These are phyloP conservation scores for Centropus bengalensis DNA, from an alignment of 2,113 vertebrate species.

Conservation along the genomic window DNA sequence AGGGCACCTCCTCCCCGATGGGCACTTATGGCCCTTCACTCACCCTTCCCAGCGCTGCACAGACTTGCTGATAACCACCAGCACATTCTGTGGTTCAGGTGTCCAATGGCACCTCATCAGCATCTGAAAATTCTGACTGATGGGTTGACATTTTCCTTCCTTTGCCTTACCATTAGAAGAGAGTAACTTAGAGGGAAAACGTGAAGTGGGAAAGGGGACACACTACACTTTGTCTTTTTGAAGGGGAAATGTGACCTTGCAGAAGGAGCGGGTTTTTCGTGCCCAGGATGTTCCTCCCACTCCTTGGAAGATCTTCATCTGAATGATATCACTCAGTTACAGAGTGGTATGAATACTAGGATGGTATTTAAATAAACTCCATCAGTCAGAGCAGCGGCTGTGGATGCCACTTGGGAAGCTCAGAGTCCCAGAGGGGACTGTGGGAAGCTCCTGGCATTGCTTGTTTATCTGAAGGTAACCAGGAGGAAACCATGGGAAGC, in stretches of 20 bases:
- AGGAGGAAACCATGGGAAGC: neutral
- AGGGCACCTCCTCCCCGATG: conserved; percentile 52
- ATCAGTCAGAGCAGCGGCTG: neutral
- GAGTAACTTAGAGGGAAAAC: neutral
- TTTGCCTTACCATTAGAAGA: neutral
- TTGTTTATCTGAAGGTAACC: neutral
- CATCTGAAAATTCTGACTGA: neutral
- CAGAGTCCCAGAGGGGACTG: neutral
- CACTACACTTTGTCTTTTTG: rapidly evolving
- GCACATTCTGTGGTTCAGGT: conserved; percentile 39
- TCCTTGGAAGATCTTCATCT: neutral
- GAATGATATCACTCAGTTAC: neutral
- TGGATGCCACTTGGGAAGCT: neutral
- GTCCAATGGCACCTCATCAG: conserved; percentile 6
- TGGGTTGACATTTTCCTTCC: neutral
- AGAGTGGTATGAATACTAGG: neutral
- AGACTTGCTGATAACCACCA: conserved; percentile 72
- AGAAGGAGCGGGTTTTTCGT: neutral
- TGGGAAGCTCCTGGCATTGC: neutral
- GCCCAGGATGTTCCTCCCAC: neutral
- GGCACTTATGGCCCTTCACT: conserved; percentile 61
- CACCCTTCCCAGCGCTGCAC: conserved; percentile 58
- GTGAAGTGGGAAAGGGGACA: neutral
- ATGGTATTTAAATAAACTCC: conserved; percentile 6
- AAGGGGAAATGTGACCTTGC: neutral